Percentiles rank a stretch among this genome's conserved stretches.
phyloP scores from a whole-genome alignment of 1,140 invertebrate species.

The Drosophila grimshawi region DNA sequence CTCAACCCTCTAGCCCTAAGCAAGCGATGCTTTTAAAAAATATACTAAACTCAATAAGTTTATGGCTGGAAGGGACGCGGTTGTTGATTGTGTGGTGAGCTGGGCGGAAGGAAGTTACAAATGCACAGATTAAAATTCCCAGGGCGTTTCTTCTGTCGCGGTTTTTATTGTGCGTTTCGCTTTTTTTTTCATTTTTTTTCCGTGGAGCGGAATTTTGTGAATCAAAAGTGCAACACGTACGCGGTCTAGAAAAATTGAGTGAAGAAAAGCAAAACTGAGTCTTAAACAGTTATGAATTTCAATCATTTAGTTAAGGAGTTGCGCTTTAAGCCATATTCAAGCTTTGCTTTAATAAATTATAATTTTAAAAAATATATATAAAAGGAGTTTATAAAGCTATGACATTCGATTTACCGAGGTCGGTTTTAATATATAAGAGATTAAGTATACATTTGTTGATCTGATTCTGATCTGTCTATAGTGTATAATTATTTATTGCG shows the following conservation, averaged over 20 bases:
- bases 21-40: constrained; percentile 55
- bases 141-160: constrained; percentile 43
- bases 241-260: not conserved
- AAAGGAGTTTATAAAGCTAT: too few relatives aligned
- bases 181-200: not conserved
- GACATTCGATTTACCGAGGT: too few relatives aligned
- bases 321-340: not conserved
- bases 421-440: too few relatives aligned
- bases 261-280: not conserved
- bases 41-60: constrained; percentile 58
- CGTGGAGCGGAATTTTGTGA: constrained; percentile 21
- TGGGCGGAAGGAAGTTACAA: constrained; percentile 68
- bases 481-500: too few relatives aligned
- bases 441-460: too few relatives aligned
- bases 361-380: too few relatives aligned
- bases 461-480: too few relatives aligned
- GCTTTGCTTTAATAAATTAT: too few relatives aligned
- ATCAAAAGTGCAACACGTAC: constrained; percentile 49
- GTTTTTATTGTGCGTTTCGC: constrained; percentile 37
- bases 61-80: constrained; percentile 50
- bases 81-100: constrained; percentile 49
- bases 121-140: constrained; percentile 65
- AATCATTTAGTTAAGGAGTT: not conserved
- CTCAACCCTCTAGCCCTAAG: not conserved
- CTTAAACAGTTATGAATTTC: not conserved